Evolutionary conservation across 37 sponge, comb jelly and placozoan genomes (phyloP).

Genomic region (Oscarella lobularis): DNA sequence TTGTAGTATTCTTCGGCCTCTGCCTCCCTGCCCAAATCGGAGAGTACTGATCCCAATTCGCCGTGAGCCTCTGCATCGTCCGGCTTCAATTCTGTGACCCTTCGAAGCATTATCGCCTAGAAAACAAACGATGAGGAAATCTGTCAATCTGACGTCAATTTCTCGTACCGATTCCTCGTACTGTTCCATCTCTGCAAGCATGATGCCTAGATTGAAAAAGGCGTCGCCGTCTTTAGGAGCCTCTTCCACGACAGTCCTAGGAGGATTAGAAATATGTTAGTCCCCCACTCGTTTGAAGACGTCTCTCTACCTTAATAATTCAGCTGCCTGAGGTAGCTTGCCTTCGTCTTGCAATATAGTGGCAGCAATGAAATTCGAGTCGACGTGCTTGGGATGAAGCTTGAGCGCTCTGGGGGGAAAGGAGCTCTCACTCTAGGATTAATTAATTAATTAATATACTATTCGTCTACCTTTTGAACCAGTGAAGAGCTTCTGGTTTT

Average conservation of each 20-base stretch:
- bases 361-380: background rate
- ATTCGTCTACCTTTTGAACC: background rate
- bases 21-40: background rate
- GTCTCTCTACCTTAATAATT: no score
- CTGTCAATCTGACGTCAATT: background rate
- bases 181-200: background rate
- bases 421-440: background rate
- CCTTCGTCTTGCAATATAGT: background rate
- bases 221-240: conserved; percentile 1
- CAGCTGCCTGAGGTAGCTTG: background rate
- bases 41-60: background rate
- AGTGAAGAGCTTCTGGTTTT: background rate
- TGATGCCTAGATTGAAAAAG: background rate
- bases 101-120: background rate
- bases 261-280: background rate
- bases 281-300: no score
- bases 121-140: background rate
- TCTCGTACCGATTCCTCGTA: background rate
- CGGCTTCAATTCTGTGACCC: background rate
- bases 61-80: background rate
- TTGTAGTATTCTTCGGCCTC: background rate
- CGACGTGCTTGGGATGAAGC: conserved; percentile 1
- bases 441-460: background rate
- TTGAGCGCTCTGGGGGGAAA: background rate
- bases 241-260: background rate